These are phyloP conservation scores for Crocidura indochinensis DNA, from an alignment of 2,797 vertebrate genomes.

Conservation along the genomic window DNA sequence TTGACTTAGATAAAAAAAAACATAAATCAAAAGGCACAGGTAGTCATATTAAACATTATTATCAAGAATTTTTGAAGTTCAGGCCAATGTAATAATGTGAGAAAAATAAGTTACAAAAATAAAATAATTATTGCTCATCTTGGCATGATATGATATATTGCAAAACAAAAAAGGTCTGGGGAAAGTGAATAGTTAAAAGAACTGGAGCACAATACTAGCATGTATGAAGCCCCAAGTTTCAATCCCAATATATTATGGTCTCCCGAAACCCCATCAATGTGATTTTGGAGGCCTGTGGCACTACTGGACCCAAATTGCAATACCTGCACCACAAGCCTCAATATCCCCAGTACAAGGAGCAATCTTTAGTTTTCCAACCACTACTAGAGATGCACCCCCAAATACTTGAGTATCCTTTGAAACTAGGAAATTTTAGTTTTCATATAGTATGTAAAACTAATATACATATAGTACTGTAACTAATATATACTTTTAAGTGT, in stretches of 20 bases:
- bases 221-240: too few relatives aligned
- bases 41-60: slow-evolving; percentile 10
- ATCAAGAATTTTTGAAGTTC: not conserved
- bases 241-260: too few relatives aligned
- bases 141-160: not conserved
- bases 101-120: slow-evolving; percentile 20
- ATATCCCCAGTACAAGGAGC: too few relatives aligned
- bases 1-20: slow-evolving; percentile 14
- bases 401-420: not conserved
- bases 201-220: too few relatives aligned
- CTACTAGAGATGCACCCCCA: too few relatives aligned
- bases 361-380: too few relatives aligned
- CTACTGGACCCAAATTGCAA: too few relatives aligned
- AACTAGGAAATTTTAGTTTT: slow-evolving; percentile 12
- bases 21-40: not conserved
- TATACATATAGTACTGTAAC: not conserved
- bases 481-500: not conserved
- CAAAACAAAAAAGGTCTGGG: not conserved
- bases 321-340: too few relatives aligned
- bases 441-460: slow-evolving; percentile 12
- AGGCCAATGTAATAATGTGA: not conserved
- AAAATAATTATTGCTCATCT: not conserved
- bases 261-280: too few relatives aligned
- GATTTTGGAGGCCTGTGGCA: too few relatives aligned
- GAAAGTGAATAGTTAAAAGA: too few relatives aligned